These are phyloP conservation scores for Etheostoma cragini DNA, from an alignment of 2,113 vertebrate species.

Conservation along the genomic window DNA sequence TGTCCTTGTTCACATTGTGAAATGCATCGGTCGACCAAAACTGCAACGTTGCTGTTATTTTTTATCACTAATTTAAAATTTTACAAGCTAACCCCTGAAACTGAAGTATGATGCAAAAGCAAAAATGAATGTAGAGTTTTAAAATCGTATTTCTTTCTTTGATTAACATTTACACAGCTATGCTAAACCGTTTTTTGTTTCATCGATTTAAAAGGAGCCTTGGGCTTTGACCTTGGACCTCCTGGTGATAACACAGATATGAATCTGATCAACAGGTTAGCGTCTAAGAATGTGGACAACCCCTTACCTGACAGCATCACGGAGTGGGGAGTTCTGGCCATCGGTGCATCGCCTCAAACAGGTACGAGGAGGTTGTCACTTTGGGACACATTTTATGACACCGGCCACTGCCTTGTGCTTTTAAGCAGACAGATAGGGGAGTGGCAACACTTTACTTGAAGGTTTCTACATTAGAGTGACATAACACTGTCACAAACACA, in stretches of 20 bases:
- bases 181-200: background rate
- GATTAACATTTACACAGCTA: background rate
- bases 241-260: background rate
- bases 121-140: background rate
- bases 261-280: constrained; percentile 67
- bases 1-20: constrained; percentile 2
- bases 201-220: background rate
- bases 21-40: background rate
- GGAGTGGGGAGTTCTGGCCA: constrained; percentile 81
- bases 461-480: too few relatives aligned
- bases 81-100: background rate
- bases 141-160: background rate
- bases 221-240: background rate
- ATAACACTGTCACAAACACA: too few relatives aligned
- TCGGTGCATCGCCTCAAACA: constrained; percentile 79
- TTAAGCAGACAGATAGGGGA: too few relatives aligned
- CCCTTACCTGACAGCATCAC: constrained; percentile 84
- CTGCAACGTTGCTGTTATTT: background rate
- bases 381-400: too few relatives aligned
- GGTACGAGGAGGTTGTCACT: constrained; percentile 53
- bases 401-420: too few relatives aligned
- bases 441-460: too few relatives aligned
- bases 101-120: background rate
- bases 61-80: constrained; percentile 2
- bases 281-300: constrained; percentile 25